phyloP scores from a whole-genome alignment of 35 echinoderm and acorn worm species.

The Ptychodera flava region DNA sequence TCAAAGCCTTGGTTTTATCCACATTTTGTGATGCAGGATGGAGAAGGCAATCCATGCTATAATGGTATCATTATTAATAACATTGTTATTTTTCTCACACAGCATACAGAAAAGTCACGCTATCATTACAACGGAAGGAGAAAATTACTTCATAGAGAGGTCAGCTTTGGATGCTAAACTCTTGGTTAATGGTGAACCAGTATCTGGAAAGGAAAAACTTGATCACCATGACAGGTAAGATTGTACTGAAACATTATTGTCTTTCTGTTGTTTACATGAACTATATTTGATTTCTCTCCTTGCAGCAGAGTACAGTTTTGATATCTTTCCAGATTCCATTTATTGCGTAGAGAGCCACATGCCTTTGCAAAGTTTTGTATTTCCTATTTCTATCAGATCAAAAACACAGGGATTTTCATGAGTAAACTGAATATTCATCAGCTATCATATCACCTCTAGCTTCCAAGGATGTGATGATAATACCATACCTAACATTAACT shows the following conservation, averaged over 20 bases:
- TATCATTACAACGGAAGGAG: conserved; percentile 44
- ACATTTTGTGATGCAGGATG: not conserved
- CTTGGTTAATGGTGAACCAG: conserved; percentile 76
- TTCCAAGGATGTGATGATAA: no score
- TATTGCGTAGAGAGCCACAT: no score
- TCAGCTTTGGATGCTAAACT: conserved; percentile 69
- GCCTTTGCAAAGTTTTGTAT: no score
- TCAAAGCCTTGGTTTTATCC: not conserved
- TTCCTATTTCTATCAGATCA: no score
- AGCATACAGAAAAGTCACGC: conserved; percentile 91
- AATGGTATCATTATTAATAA: not conserved
- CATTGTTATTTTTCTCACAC: conserved; percentile 4
- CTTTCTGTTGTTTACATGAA: no score
- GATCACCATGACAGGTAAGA: conserved; percentile 94
- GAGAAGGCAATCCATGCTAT: not conserved
- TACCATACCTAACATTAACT: no score
- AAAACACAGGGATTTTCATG: no score
- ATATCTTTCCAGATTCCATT: no score
- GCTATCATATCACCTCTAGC: no score
- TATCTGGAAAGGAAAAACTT: conserved; percentile 57
- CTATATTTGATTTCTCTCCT: no score
- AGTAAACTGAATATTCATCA: no score
- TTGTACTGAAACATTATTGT: not conserved
- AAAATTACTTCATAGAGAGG: conserved; percentile 78
- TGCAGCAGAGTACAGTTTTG: no score